Percentiles rank a stretch among this genome's conserved stretches.
These are phyloP conservation scores for Crocidura indochinensis DNA, from an alignment of 2,797 vertebrate species.

Conservation along the genomic window DNA sequence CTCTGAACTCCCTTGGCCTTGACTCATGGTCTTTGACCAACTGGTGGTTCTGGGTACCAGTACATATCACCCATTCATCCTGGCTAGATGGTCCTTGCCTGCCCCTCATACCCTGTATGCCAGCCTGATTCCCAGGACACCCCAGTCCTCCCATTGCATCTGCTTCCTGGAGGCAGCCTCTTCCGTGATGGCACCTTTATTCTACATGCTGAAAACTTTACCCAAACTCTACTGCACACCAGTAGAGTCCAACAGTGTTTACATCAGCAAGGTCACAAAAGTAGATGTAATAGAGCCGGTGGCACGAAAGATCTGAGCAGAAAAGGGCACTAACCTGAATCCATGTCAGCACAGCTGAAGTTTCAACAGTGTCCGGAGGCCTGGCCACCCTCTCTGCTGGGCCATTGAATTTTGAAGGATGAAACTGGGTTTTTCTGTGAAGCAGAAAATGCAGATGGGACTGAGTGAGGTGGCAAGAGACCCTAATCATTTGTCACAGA, in stretches of 20 bases:
- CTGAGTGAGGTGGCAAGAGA: not conserved
- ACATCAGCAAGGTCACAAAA: not conserved
- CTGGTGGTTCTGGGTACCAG: too few relatives aligned
- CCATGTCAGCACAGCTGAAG: slow-evolving; percentile 77
- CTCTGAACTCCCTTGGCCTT: not conserved
- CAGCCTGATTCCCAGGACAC: not conserved
- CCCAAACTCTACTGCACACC: not conserved
- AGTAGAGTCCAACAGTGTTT: not conserved
- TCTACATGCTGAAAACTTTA: not conserved
- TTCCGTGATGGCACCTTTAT: not conserved
- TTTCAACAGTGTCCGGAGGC: slow-evolving; percentile 45
- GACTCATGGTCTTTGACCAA: not conserved
- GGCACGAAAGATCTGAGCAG: slow-evolving; percentile 16
- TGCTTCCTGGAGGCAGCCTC: not conserved
- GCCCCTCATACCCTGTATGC: not conserved
- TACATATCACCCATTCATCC: too few relatives aligned
- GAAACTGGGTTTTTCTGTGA: slow-evolving; percentile 73
- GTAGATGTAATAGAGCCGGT: not conserved
- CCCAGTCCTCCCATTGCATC: not conserved
- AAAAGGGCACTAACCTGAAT: slow-evolving; percentile 68
- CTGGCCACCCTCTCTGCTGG: slow-evolving; percentile 68
- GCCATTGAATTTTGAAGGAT: slow-evolving; percentile 51
- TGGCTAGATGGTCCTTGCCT: not conserved
- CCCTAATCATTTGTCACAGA: not conserved
- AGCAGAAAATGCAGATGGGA: slow-evolving; percentile 9